Conservation (phyloP, 2,113 vertebrate species). For the Motacilla tschutschensis region DNA sequence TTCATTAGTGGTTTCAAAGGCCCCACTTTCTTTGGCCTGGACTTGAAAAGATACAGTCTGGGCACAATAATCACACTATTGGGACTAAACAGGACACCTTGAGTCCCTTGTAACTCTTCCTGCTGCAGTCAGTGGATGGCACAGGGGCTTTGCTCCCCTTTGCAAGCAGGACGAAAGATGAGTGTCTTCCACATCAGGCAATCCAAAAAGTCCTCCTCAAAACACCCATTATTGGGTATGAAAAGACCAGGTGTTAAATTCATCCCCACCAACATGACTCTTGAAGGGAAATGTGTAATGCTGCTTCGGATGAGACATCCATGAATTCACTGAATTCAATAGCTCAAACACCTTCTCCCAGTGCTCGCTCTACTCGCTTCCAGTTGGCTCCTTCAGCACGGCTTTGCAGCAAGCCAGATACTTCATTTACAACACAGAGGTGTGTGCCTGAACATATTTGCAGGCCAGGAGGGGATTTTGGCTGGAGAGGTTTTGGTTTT, state of each 20-base stretch:
- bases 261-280: not conserved
- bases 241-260: not conserved
- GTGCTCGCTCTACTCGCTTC: conserved; percentile 30
- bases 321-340: not conserved
- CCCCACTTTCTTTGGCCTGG: not conserved
- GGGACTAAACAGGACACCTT: not conserved
- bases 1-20: not conserved
- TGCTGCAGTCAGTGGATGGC: not conserved
- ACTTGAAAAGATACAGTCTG: not conserved
- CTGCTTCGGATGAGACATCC: not conserved
- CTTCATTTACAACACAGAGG: conserved; percentile 49
- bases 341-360: conserved; percentile 41
- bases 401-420: conserved; percentile 28
- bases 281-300: not conserved
- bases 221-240: not conserved
- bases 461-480: conserved; percentile 55
- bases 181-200: not conserved
- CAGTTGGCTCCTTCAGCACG: conserved; percentile 9
- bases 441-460: conserved; percentile 53
- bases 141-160: not conserved
- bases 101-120: not conserved
- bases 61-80: not conserved
- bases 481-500: not conserved
- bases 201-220: not conserved
- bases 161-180: not conserved